Evolutionary conservation across 2,888 invertebrate species (phyloP).

Genomic region (Pteria penguin): DNA sequence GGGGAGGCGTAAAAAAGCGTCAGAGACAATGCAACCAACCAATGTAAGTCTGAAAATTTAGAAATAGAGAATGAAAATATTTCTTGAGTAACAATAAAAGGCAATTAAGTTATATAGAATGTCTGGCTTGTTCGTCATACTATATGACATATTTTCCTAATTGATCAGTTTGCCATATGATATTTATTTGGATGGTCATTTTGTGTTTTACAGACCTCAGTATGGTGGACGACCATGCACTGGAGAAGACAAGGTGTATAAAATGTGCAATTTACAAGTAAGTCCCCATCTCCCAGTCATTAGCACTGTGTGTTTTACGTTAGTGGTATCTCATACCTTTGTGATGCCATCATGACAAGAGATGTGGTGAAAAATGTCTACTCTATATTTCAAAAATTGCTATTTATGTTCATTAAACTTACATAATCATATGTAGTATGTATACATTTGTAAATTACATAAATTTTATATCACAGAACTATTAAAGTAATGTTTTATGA

Average conservation of each 20-base stretch:
- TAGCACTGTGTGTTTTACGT: too few relatives aligned
- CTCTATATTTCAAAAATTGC: too few relatives aligned
- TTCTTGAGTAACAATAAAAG: neutral
- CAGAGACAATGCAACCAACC: conserved; percentile 70
- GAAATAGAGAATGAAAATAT: too few relatives aligned
- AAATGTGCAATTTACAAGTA: conserved; percentile 70
- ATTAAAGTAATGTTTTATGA: neutral
- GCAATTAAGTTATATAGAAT: neutral
- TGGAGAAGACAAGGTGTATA: conserved; percentile 60
- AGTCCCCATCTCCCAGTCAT: conserved; percentile 18
- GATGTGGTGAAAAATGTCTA: too few relatives aligned
- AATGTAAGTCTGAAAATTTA: conserved; percentile 51
- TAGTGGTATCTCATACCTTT: too few relatives aligned
- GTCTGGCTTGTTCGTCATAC: neutral
- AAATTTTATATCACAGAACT: neutral
- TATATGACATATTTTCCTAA: neutral
- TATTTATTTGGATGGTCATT: conserved; percentile 4
- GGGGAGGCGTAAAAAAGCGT: conserved; percentile 69
- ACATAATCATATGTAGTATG: neutral
- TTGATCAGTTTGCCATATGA: neutral
- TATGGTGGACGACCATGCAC: conserved; percentile 69
- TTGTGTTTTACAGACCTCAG: conserved; percentile 60
- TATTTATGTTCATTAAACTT: too few relatives aligned
- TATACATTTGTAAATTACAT: neutral
- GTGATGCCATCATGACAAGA: too few relatives aligned